phyloP scores from a whole-genome alignment of 1,140 invertebrate species.

The Brachionus angularis region DNA sequence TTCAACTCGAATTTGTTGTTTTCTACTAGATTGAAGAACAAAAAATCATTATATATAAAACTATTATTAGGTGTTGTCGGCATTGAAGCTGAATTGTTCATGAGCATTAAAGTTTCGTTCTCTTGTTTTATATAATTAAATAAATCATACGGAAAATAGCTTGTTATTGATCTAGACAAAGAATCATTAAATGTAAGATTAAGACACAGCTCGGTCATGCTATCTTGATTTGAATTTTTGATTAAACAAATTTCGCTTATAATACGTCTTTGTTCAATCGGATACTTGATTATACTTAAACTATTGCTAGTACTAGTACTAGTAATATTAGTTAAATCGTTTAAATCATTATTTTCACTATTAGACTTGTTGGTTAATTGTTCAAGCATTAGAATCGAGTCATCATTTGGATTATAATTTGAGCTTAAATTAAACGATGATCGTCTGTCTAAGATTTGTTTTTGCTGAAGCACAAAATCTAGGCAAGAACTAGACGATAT shows the following conservation, averaged over 20 bases:
- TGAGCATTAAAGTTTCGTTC: not conserved
- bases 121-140: conserved; percentile 6
- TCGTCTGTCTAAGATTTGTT: conserved; percentile 20
- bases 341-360: too few species aligned
- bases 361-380: too few species aligned
- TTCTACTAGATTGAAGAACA: not conserved
- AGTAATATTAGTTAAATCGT: too few species aligned
- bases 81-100: not conserved
- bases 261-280: not conserved
- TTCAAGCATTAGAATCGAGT: too few species aligned
- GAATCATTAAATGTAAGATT: conserved; percentile 2
- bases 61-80: not conserved
- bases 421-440: conserved; percentile 2
- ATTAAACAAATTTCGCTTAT: not conserved
- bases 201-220: not conserved
- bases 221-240: not conserved
- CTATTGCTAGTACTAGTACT: too few species aligned
- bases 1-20: conserved; percentile 2
- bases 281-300: conserved; percentile 4
- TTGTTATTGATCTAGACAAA: not conserved
- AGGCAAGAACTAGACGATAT: conserved; percentile 9
- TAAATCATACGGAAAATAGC: conserved; percentile 1
- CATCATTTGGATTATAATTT: too few species aligned
- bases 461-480: conserved; percentile 40
- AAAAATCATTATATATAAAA: not conserved